Evolutionary conservation across 2,888 invertebrate genomes (phyloP).

Genomic region (Azorinus chamasolen): DNA sequence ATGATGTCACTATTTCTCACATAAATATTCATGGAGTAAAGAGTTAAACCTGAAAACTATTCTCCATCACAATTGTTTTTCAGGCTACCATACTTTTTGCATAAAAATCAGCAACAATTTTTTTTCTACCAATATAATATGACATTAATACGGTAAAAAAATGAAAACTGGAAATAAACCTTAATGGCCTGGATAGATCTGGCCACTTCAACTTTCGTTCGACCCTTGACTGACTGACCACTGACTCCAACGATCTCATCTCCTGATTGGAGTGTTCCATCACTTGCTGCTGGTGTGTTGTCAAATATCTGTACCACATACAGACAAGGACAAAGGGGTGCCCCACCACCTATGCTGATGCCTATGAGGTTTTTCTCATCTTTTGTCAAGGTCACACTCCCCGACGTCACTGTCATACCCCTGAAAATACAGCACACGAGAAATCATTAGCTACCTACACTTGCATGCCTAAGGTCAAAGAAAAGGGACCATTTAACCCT

Average conservation of each 20-base stretch:
- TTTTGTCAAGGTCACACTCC: slow-evolving; percentile 95
- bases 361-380: slow-evolving; percentile 97
- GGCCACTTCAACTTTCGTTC: slow-evolving; percentile 99
- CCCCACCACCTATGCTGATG: slow-evolving; percentile 97
- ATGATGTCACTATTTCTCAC: too few relatives aligned
- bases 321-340: slow-evolving; percentile 96
- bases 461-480: too few relatives aligned
- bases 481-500: too few relatives aligned
- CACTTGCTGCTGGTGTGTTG: slow-evolving; percentile 97
- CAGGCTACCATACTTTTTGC: too few relatives aligned
- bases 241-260: slow-evolving; percentile 99
- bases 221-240: slow-evolving; percentile 96
- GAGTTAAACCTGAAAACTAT: too few relatives aligned
- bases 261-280: slow-evolving; percentile 97
- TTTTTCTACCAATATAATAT: too few relatives aligned
- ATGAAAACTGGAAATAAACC: slow-evolving; percentile 86
- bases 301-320: slow-evolving; percentile 99
- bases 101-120: too few relatives aligned
- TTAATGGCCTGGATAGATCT: slow-evolving; percentile 98
- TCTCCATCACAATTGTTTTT: too few relatives aligned
- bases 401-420: slow-evolving; percentile 99
- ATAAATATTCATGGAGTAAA: too few relatives aligned
- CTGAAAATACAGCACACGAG: slow-evolving; percentile 88
- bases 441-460: neutral
- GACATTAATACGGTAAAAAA: too few relatives aligned